Evolutionary conservation across 2,797 vertebrate species (phyloP), one percentile per base, ranked within the genome.

Genomic region (Pseudochromis fuscus): DNA sequence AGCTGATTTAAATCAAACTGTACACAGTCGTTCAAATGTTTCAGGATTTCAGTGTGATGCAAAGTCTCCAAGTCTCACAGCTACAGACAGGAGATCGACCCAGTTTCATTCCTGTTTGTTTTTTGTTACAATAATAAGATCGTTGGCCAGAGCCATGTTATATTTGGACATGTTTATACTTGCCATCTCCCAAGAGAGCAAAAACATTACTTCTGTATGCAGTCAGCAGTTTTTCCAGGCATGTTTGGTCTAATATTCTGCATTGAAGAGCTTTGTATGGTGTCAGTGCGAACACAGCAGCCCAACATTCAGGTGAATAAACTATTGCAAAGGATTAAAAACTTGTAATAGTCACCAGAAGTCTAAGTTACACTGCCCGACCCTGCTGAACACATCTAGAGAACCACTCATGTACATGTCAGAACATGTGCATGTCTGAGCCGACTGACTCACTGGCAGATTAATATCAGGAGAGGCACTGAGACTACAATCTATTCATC

Each of bases 111-210:
- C 45, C 8, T 7, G 33, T 61, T 66, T 58, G 5, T 27, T 59
- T 60, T 63, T 21, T 19, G 30, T 49, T 67, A 23, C 23, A 37
- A n/a, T 50, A 31, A 52, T 45, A 42, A 38, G 53, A 57, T 46
- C 12, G 15, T 40, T 31, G 61, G 64, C 61, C 72, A 72, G 48
- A 69, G 21, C 16, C 24, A 10, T 0, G 60, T 70, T 79, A 81
- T 71, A 71, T 79, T 72, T 50, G 50, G 50, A 23, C 82, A 75
- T 79, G 82, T 77, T 85, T 27, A 40, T 35, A 84, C 86, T 62
- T 42, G 77, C 27, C 45, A 37, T 49, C 66, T 62, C 50, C 45
- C 8, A 8, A 2, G 5, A 59, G 45, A 58, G 15, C 7, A 18
- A 50, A 66, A 65, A 75, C 67, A 80, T 68, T 33, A 64, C 33